Evolutionary conservation across 2,113 vertebrate species (phyloP).

Genomic region (Caranx ignobilis): DNA sequence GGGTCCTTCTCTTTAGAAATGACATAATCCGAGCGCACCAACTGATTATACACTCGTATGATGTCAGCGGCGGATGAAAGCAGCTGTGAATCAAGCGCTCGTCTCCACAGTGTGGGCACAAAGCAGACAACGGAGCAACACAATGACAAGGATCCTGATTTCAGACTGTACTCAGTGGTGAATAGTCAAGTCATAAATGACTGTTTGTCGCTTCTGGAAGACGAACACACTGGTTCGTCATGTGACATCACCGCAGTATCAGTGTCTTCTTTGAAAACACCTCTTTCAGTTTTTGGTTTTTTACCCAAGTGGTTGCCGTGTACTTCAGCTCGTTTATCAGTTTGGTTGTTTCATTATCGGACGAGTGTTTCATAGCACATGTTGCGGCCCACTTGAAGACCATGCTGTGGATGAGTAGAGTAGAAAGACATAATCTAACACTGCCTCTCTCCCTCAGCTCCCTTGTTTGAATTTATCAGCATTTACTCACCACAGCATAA

Average conservation of each 20-base stretch:
- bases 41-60: neutral
- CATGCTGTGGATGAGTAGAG: too few relatives aligned
- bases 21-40: neutral
- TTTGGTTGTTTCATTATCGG: neutral
- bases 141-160: neutral
- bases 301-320: too few relatives aligned
- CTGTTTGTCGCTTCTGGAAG: neutral
- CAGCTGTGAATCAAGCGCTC: constrained; percentile 4
- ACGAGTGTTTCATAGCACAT: neutral
- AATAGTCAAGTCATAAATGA: neutral
- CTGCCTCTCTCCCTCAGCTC: too few relatives aligned
- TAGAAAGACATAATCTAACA: too few relatives aligned
- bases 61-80: neutral
- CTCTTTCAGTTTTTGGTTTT: neutral
- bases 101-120: neutral
- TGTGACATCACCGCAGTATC: neutral
- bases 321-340: neutral
- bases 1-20: neutral
- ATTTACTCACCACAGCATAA: too few relatives aligned
- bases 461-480: too few relatives aligned
- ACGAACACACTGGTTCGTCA: neutral
- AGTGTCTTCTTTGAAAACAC: neutral
- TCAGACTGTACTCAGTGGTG: neutral
- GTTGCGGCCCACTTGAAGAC: too few relatives aligned
- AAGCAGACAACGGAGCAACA: constrained; percentile 2